phyloP scores from a whole-genome alignment of 2,113 vertebrate species.

The Semnornis frantzii region DNA sequence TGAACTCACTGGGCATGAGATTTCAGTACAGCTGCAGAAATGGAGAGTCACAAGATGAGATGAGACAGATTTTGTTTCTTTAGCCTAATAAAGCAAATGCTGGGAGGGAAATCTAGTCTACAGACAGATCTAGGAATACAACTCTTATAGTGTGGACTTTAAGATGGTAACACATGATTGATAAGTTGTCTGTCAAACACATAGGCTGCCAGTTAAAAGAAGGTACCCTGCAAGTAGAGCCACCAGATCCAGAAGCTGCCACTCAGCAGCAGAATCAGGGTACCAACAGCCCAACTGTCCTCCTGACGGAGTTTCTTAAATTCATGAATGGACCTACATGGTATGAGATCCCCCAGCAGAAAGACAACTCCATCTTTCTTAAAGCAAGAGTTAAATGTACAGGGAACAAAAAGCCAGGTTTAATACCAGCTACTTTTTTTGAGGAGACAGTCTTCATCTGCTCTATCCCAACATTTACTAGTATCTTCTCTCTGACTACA shows the following conservation, averaged over 20 bases:
- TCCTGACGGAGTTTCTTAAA: background rate
- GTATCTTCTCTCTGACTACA: background rate
- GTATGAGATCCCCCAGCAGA: background rate
- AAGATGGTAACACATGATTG: background rate
- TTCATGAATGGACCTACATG: background rate
- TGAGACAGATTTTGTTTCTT: background rate
- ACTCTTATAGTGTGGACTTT: background rate
- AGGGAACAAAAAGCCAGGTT: background rate
- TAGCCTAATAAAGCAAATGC: background rate
- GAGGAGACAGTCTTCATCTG: background rate
- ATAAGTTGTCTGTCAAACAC: background rate
- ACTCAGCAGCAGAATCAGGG: background rate
- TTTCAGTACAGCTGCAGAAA: background rate
- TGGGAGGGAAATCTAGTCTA: background rate
- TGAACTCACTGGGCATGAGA: background rate
- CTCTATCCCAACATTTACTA: background rate
- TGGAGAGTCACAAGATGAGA: background rate
- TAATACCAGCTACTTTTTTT: background rate
- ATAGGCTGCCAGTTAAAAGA: background rate
- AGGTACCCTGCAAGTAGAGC: background rate
- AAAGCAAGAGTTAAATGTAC: background rate
- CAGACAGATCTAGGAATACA: background rate
- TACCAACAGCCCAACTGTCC: background rate
- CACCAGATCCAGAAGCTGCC: background rate
- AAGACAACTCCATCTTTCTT: background rate